These are phyloP conservation scores for Drosophila neotestacea DNA, from an alignment of 2,888 invertebrate species.

Conservation along the genomic window DNA sequence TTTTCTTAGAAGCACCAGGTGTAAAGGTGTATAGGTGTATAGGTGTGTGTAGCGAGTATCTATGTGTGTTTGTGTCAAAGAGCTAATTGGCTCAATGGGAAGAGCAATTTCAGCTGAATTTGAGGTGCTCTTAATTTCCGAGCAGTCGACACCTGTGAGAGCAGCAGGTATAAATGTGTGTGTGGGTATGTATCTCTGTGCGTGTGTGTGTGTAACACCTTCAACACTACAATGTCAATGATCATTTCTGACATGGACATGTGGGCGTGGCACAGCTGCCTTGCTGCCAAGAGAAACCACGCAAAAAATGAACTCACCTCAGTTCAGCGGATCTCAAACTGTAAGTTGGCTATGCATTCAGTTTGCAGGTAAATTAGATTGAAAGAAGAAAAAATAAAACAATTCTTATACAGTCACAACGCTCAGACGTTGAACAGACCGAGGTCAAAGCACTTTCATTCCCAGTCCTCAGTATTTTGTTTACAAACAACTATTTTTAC, in stretches of 20 bases:
- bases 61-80: constrained; percentile 42
- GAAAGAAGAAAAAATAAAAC: constrained; percentile 7
- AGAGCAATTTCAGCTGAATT: constrained; percentile 49
- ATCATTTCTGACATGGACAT: constrained; percentile 71
- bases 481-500: constrained; percentile 54
- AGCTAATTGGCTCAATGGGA: constrained; percentile 64
- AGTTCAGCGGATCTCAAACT: constrained; percentile 58
- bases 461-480: constrained; percentile 40
- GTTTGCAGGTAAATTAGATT: constrained; percentile 40
- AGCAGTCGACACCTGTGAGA: constrained; percentile 63
- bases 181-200: constrained; percentile 15
- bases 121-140: constrained; percentile 47
- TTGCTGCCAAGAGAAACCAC: constrained; percentile 47
- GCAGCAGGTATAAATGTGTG: constrained; percentile 31
- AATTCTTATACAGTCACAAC: constrained; percentile 18
- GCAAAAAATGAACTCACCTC: constrained; percentile 41
- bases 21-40: constrained; percentile 29
- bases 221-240: constrained; percentile 78
- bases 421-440: constrained; percentile 31
- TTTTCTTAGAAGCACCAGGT: constrained; percentile 62
- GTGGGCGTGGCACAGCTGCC: constrained; percentile 65
- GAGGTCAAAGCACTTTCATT: constrained; percentile 66
- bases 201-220: constrained; percentile 62
- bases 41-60: not conserved
- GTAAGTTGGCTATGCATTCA: constrained; percentile 19